Evolutionary conservation across 2,888 invertebrate genomes (phyloP).

Genomic region (Acrocyrtus sp.): DNA sequence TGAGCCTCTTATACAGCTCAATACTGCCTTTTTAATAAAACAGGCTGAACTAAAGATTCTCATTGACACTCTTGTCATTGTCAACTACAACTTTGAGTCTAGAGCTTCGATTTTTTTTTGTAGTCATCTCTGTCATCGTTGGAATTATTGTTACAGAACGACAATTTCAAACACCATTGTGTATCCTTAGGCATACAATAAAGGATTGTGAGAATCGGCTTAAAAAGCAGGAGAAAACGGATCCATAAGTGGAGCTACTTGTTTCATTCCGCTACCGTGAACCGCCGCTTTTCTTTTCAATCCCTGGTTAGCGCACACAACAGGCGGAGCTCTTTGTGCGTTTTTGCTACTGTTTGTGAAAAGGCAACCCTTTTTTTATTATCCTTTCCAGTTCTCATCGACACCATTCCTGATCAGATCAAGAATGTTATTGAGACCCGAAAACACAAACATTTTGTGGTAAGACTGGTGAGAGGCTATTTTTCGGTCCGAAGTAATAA

Average conservation of each 20-base stretch:
- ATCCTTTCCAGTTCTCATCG: not conserved
- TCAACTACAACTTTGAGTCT: not conserved
- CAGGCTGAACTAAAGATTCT: no score
- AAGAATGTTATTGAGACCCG: no score
- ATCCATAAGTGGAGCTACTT: not conserved
- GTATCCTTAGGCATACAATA: not conserved
- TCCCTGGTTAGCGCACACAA: not conserved
- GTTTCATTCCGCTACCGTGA: not conserved
- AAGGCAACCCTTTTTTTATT: not conserved
- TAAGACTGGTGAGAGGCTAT: no score
- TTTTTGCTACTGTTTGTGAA: not conserved
- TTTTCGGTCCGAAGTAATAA: not conserved
- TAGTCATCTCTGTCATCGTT: not conserved
- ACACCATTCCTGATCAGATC: not conserved
- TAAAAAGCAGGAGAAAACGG: conserved; percentile 7
- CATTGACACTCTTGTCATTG: not conserved
- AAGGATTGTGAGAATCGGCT: conserved; percentile 15
- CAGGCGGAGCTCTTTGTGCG: not conserved
- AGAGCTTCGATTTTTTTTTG: not conserved
- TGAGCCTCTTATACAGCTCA: no score
- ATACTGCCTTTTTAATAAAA: no score
- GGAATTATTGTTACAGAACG: no score
- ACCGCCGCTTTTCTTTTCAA: no score
- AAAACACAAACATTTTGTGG: no score
- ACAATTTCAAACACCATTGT: no score